phyloP scores from a whole-genome alignment of 1,140 invertebrate genomes.

The Macrotrachela quadricornifera region DNA sequence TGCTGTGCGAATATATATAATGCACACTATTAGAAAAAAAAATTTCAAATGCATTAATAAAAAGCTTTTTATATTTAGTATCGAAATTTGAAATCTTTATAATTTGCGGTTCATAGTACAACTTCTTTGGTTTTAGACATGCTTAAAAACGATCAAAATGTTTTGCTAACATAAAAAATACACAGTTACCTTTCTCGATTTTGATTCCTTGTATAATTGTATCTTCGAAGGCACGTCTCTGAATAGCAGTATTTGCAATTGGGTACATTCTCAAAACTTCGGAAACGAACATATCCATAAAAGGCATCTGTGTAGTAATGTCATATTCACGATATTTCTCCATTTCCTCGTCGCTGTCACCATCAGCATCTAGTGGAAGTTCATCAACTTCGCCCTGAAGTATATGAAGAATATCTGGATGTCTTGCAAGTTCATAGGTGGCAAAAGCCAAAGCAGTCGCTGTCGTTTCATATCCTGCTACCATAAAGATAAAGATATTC shows the following conservation, averaged over 20 bases:
- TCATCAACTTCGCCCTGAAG: slow-evolving; percentile 30
- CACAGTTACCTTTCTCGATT: slow-evolving; percentile 13
- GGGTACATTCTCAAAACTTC: slow-evolving; percentile 21
- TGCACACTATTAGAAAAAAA: too few relatives aligned
- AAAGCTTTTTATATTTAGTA: too few relatives aligned
- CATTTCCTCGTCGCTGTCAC: slow-evolving; percentile 4
- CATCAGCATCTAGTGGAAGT: slow-evolving; percentile 15
- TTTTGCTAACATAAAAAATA: too few relatives aligned
- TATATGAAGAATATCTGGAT: slow-evolving; percentile 30
- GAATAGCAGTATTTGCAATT: slow-evolving; percentile 18
- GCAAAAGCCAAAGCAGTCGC: slow-evolving; percentile 29
- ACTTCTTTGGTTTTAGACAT: too few relatives aligned
- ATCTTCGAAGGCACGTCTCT: slow-evolving; percentile 15
- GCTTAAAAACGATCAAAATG: too few relatives aligned
- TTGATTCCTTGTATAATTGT: slow-evolving; percentile 15
- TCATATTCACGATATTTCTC: slow-evolving; percentile 17
- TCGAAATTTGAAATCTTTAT: too few relatives aligned
- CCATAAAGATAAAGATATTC: slow-evolving; percentile 17
- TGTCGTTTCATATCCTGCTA: slow-evolving; percentile 30
- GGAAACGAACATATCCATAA: slow-evolving; percentile 20
- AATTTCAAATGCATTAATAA: too few relatives aligned
- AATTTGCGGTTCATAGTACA: too few relatives aligned
- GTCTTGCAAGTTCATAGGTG: slow-evolving; percentile 29
- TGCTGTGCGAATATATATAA: too few relatives aligned
- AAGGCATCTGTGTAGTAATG: slow-evolving; percentile 14